Evolutionary conservation across 2,113 vertebrate species (phyloP), one percentile per base, ranked within the genome.

Genomic region (Rhea pennata): DNA sequence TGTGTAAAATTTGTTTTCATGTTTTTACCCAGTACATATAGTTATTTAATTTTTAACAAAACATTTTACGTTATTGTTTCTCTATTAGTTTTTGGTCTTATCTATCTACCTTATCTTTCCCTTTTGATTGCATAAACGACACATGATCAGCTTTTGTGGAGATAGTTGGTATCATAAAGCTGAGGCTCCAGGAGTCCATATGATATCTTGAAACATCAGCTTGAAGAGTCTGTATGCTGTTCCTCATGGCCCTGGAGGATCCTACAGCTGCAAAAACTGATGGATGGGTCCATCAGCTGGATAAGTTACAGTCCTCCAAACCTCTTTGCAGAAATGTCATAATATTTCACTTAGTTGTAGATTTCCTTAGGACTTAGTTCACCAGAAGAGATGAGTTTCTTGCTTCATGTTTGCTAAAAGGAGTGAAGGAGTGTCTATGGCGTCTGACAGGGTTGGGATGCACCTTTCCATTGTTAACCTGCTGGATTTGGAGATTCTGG

Each of bases 31-130:
- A 3, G 5, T 70, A 71, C 58, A 72, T 64, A 42, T 7, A 83
- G 3, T 22, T 72, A 77, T 80, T 92, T 94, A 94, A 94, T 94
- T 94, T 95, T 96, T 97, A 95, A 94, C 59, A n/a, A 83, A 88
- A 90, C 20, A 93, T 94, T 91, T 92, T 90, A 22, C 48, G 76
- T 72, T 73, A 21, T 53, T 79, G 19, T 61, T 91, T 76, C 79
- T 33, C n/a, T 90, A 1, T 84, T 62, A 87, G 42, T 42, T 87
- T 72, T 74, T 54, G 64, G 20, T 77, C 79, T 94, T 95, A 93
- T 88, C 82, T 86, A 36, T 36, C 36, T 36, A 36, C 36, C 79
- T 94, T 95, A 93, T 88, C 85, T 86, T 26, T 72, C 39, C 19
- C 8, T 61, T 93, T 79, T 78, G 69, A 83, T 84, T 93, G 81